phyloP scores from a whole-genome alignment of 2,113 vertebrate species.

The Probosciger aterrimus region DNA sequence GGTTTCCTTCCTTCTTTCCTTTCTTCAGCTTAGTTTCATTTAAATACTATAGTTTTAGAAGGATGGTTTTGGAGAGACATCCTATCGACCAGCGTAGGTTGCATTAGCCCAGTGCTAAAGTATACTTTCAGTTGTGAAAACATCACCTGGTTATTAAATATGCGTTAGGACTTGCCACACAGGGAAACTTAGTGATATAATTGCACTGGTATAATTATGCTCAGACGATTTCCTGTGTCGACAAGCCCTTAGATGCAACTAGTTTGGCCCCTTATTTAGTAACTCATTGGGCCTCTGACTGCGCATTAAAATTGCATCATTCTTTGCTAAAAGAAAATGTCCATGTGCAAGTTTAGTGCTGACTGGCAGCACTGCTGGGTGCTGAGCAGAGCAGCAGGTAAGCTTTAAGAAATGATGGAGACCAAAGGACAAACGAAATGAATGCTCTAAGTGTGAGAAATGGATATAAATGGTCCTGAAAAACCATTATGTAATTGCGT shows the following conservation, averaged over 20 bases:
- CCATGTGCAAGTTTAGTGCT: not conserved
- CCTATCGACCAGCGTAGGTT: accelerated
- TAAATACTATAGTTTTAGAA: not conserved
- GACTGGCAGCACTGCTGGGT: not conserved
- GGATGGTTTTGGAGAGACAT: not conserved
- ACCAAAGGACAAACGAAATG: not conserved
- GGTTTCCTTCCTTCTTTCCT: not conserved
- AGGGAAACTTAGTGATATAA: conserved; percentile 14
- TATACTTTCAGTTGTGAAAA: not conserved
- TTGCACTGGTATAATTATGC: conserved; percentile 5
- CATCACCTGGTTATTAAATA: conserved; percentile 15
- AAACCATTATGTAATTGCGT: not conserved
- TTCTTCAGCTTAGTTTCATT: not conserved
- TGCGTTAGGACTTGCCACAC: conserved; percentile 16
- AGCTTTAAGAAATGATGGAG: not conserved
- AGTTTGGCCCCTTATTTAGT: not conserved
- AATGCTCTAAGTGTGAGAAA: not conserved
- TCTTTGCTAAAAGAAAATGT: not conserved
- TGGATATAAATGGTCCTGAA: not conserved
- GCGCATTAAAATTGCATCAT: not conserved
- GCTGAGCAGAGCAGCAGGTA: not conserved
- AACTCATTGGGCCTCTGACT: conserved; percentile 14
- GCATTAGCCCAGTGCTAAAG: not conserved
- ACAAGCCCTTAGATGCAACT: conserved; percentile 39
- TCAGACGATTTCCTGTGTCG: not conserved